Evolutionary conservation across 2,888 invertebrate genomes (phyloP).

Genomic region (Drosophila setosimentum): DNA sequence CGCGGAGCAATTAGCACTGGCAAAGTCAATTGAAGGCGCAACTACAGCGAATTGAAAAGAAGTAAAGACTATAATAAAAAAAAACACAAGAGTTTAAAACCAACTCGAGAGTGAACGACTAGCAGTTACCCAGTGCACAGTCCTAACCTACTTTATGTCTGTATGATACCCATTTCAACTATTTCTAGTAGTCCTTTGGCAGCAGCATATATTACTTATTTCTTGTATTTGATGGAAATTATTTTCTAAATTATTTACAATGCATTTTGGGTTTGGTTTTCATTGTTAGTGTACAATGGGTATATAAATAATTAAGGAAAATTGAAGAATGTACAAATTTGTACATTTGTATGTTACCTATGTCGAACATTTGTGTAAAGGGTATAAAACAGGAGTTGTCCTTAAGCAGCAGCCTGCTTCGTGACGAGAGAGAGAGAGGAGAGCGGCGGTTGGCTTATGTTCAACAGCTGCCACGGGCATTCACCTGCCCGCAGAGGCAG

Average conservation of each 20-base stretch:
- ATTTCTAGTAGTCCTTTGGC: too few relatives aligned
- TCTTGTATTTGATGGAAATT: too few relatives aligned
- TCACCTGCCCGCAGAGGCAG: conserved; percentile 61
- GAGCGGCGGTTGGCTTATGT: not conserved
- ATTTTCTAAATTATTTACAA: not conserved
- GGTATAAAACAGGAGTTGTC: conserved; percentile 29
- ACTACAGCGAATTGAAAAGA: conserved; percentile 49
- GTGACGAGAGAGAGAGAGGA: conserved; percentile 1
- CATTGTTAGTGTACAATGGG: too few relatives aligned
- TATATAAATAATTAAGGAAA: too few relatives aligned
- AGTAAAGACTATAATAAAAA: not conserved
- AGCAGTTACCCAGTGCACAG: not conserved
- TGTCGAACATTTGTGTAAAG: not conserved
- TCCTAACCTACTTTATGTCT: not conserved
- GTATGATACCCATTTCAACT: too few relatives aligned
- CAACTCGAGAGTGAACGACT: not conserved
- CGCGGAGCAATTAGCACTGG: conserved; percentile 65
- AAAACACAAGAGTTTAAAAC: not conserved
- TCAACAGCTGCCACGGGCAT: conserved; percentile 60
- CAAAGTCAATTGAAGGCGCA: conserved; percentile 76
- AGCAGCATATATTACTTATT: too few relatives aligned
- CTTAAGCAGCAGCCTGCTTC: conserved; percentile 41
- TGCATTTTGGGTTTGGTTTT: not conserved
- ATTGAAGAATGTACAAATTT: too few relatives aligned
- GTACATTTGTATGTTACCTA: not conserved